phyloP scores from a whole-genome alignment of 2,113 vertebrate species.

The Petrocephalus microphthalmus region DNA sequence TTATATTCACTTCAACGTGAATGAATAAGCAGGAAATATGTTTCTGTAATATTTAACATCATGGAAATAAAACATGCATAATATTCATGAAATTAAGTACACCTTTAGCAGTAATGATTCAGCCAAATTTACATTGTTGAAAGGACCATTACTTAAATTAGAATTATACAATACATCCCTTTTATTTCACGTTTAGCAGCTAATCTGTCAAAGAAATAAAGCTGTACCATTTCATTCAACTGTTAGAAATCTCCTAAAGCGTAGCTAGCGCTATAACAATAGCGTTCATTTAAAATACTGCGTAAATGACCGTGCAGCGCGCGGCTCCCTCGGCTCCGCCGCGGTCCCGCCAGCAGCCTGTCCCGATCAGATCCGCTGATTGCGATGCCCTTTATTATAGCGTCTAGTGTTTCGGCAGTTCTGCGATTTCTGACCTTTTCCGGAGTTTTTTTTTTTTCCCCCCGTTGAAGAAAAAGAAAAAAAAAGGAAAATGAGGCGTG shows the following conservation, averaged over 20 bases:
- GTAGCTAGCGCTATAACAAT: slow-evolving; percentile 39
- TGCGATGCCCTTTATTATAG: slow-evolving; percentile 59
- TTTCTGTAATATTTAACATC: not conserved
- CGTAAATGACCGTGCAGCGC: slow-evolving; percentile 34
- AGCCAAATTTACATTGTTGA: not conserved
- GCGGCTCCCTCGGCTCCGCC: slow-evolving; percentile 36
- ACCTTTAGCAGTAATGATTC: not conserved
- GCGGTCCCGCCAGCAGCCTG: slow-evolving; percentile 46
- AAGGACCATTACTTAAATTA: not conserved
- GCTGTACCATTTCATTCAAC: slow-evolving; percentile 31
- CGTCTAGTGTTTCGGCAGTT: slow-evolving; percentile 49
- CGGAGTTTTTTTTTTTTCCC: slow-evolving; percentile 34
- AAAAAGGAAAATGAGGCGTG: slow-evolving; percentile 41
- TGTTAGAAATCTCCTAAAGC: slow-evolving; percentile 35
- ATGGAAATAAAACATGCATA: no score
- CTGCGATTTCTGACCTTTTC: slow-evolving; percentile 62
- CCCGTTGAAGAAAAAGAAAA: slow-evolving; percentile 32
- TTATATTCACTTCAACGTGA: not conserved
- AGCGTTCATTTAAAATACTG: slow-evolving; percentile 40
- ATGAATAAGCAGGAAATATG: not conserved
- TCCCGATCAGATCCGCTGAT: slow-evolving; percentile 54
- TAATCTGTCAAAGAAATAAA: slow-evolving; percentile 15
- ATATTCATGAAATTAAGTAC: not conserved
- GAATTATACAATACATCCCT: not conserved
- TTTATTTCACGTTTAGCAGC: not conserved